Evolutionary conservation across 2,888 invertebrate genomes (phyloP).

Genomic region (Volucella bombylans): DNA sequence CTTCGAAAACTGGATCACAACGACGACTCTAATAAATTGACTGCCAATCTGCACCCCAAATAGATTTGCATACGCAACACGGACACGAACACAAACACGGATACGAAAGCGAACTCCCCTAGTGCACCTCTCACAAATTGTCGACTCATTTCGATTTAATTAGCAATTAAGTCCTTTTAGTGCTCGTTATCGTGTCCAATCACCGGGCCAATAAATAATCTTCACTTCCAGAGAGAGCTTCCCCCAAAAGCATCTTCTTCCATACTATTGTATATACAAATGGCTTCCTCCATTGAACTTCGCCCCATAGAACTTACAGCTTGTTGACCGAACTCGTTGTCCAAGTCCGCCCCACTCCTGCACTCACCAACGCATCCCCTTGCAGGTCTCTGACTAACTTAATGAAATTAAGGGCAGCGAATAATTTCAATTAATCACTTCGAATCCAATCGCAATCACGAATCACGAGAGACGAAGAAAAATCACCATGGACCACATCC

Average conservation of each 20-base stretch:
- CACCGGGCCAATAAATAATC: constrained; percentile 66
- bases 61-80: constrained; percentile 46
- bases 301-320: background rate
- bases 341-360: too few relatives aligned
- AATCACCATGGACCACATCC: constrained; percentile 65
- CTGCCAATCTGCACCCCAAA: background rate
- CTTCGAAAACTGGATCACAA: constrained; percentile 1
- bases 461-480: constrained; percentile 49
- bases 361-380: background rate
- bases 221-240: constrained; percentile 46
- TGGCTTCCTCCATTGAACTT: background rate
- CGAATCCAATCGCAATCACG: constrained; percentile 67
- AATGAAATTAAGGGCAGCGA: constrained; percentile 72
- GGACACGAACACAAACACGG: too few relatives aligned
- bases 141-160: constrained; percentile 67
- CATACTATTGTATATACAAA: background rate
- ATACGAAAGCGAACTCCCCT: background rate
- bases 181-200: constrained; percentile 64
- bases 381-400: constrained; percentile 4
- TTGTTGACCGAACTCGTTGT: background rate
- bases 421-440: constrained; percentile 71
- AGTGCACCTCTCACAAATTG: constrained; percentile 30
- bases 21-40: constrained; percentile 43
- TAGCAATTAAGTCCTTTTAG: constrained; percentile 71
- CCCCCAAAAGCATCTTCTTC: too few relatives aligned